These are phyloP conservation scores for Drosophila lowei DNA, from an alignment of 1,140 invertebrate genomes.

Conservation along the genomic window DNA sequence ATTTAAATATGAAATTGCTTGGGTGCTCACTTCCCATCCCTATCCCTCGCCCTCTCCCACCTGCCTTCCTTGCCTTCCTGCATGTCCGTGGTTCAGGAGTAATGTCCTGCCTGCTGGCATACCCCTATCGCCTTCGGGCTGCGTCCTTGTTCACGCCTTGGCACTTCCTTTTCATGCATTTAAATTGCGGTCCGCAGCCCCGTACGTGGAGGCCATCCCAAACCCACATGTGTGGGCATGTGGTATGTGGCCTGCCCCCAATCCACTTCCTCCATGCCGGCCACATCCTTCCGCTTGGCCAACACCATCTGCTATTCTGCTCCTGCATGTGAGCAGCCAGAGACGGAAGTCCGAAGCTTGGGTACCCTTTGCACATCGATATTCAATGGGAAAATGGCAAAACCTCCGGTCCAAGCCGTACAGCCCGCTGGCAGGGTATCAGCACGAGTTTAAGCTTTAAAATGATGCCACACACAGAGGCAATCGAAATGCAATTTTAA, in stretches of 20 bases:
- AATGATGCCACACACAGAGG: slow-evolving; percentile 31
- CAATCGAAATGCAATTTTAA: slow-evolving; percentile 75
- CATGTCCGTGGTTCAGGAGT: slow-evolving; percentile 6
- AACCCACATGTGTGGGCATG: background rate
- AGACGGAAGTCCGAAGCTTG: too few relatives aligned
- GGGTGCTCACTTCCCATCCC: background rate
- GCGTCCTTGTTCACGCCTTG: slow-evolving; percentile 34
- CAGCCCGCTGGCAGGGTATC: slow-evolving; percentile 4
- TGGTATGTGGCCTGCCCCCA: background rate
- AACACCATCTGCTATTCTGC: too few relatives aligned
- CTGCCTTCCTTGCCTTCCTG: background rate
- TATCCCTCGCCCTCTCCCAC: slow-evolving; percentile 2
- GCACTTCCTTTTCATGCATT: slow-evolving; percentile 62
- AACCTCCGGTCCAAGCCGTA: slow-evolving; percentile 1
- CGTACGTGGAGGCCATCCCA: slow-evolving; percentile 49
- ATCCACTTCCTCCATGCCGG: too few relatives aligned
- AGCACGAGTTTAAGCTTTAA: slow-evolving; percentile 34
- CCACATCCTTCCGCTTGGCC: too few relatives aligned
- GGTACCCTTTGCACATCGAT: too few relatives aligned
- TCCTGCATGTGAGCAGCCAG: too few relatives aligned
- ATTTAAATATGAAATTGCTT: slow-evolving; percentile 45
- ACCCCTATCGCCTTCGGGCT: background rate
- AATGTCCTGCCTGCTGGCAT: slow-evolving; percentile 3
- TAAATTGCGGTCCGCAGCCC: slow-evolving; percentile 51
- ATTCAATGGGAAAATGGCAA: too few relatives aligned